phyloP scores from a whole-genome alignment of 2,888 invertebrate species.

The Bugulina stolonifera region DNA sequence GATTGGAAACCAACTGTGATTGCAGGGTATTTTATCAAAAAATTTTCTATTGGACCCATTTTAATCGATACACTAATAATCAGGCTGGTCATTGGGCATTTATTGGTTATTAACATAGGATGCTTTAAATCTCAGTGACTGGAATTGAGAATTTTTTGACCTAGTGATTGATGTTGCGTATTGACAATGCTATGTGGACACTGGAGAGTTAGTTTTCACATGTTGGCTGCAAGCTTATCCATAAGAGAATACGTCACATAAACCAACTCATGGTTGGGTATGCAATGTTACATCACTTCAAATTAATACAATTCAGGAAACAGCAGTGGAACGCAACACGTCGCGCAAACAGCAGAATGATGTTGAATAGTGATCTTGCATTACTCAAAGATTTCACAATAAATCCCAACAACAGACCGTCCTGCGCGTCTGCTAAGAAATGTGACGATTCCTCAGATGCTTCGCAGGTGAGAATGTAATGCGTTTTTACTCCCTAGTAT shows the following conservation, averaged over 20 bases:
- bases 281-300: background rate
- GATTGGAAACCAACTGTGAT: conserved; percentile 8
- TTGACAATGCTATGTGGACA: too few relatives aligned
- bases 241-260: too few relatives aligned
- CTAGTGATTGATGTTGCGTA: too few relatives aligned
- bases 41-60: too few relatives aligned
- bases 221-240: too few relatives aligned
- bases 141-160: too few relatives aligned
- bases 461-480: background rate
- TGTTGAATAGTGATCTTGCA: conserved; percentile 17
- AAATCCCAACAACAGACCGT: background rate
- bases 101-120: too few relatives aligned
- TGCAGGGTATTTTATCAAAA: background rate
- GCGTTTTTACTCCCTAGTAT: too few relatives aligned
- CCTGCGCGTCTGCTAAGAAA: background rate
- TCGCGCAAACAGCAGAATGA: conserved; percentile 9
- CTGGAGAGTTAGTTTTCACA: too few relatives aligned
- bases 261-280: background rate
- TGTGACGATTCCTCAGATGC: conserved; percentile 10
- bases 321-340: conserved; percentile 18
- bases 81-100: too few relatives aligned
- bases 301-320: background rate
- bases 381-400: background rate
- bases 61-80: too few relatives aligned
- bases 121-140: too few relatives aligned